Percentiles rank a stretch among this genome's conserved stretches.
phyloP scores from a whole-genome alignment of 2,113 vertebrate species.

The Oncorhynchus keta region DNA sequence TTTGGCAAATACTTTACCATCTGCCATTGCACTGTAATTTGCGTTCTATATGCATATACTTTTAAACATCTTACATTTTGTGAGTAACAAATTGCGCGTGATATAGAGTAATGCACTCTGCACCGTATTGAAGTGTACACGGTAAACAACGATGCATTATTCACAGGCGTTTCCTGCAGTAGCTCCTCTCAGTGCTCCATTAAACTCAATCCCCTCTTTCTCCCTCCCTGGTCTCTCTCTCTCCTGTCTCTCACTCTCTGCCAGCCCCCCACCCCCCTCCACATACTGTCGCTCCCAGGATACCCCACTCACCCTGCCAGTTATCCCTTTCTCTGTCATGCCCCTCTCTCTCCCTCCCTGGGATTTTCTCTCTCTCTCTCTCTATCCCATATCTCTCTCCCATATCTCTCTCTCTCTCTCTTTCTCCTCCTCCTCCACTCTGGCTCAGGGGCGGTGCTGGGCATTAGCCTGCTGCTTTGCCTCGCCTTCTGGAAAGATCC shows the following conservation, averaged over 20 bases:
- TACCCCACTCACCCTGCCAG: conserved; percentile 1
- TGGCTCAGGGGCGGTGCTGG: neutral
- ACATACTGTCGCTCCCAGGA: neutral
- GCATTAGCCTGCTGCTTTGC: conserved; percentile 38
- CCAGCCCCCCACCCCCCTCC: neutral
- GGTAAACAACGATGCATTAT: conserved; percentile 47
- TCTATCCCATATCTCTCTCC: no score
- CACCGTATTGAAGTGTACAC: conserved; percentile 8
- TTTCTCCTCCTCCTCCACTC: neutral
- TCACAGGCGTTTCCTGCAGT: conserved; percentile 28
- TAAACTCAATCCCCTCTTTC: conserved; percentile 1
- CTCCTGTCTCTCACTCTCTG: neutral
- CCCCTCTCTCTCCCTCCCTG: no score
- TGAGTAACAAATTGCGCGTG: no score
- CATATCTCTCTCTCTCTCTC: neutral
- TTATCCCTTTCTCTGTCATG: conserved; percentile 10
- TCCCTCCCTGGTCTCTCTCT: neutral
- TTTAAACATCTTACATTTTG: no score
- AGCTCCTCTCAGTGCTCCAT: neutral
- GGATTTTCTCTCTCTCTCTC: neutral
- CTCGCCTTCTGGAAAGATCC: conserved; percentile 17
- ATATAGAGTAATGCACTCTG: neutral
- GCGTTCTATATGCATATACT: no score
- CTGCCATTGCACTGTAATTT: no score
- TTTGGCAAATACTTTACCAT: no score